A percentile compares a stretch with the other conserved stretches of the same genome.
Conservation (phyloP, 2,113 vertebrate genomes). For the Xenopus laevis region DNA sequence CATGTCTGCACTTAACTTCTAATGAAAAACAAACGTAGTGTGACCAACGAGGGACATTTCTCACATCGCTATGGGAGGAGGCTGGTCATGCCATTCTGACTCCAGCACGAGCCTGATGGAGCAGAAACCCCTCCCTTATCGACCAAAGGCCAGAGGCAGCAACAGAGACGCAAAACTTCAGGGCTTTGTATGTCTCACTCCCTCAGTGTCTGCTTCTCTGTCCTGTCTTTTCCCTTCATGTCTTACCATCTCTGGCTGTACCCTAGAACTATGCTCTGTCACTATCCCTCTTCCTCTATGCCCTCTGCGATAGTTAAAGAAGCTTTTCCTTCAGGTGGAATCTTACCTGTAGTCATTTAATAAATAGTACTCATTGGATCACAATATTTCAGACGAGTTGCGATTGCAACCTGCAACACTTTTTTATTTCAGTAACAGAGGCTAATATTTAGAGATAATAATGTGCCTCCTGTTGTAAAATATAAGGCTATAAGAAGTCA, state of each 20-base stretch:
- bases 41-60: constrained; percentile 73
- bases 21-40: constrained; percentile 81
- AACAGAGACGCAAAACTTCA: constrained; percentile 37
- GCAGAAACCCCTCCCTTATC: constrained; percentile 34
- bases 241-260: constrained; percentile 5
- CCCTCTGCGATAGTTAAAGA: not conserved
- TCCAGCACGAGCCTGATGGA: constrained; percentile 39
- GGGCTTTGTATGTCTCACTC: constrained; percentile 37
- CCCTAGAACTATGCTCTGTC: constrained; percentile 7
- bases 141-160: constrained; percentile 36
- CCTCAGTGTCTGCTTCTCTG: constrained; percentile 26
- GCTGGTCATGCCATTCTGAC: constrained; percentile 49
- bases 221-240: constrained; percentile 15
- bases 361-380: constrained; percentile 9
- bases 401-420: too few relatives aligned
- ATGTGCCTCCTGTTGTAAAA: too few relatives aligned
- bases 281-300: not conserved
- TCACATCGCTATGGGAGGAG: constrained; percentile 62
- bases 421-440: too few relatives aligned
- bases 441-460: too few relatives aligned
- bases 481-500: too few relatives aligned
- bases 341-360: constrained; percentile 12
- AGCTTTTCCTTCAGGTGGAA: constrained; percentile 11
- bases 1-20: constrained; percentile 74
- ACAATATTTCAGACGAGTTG: too few relatives aligned